A percentile compares a stretch with the other conserved stretches of the same genome.
These are phyloP conservation scores for Scyliorhinus canicula DNA, from an alignment of 2,797 vertebrate species.

Conservation along the genomic window DNA sequence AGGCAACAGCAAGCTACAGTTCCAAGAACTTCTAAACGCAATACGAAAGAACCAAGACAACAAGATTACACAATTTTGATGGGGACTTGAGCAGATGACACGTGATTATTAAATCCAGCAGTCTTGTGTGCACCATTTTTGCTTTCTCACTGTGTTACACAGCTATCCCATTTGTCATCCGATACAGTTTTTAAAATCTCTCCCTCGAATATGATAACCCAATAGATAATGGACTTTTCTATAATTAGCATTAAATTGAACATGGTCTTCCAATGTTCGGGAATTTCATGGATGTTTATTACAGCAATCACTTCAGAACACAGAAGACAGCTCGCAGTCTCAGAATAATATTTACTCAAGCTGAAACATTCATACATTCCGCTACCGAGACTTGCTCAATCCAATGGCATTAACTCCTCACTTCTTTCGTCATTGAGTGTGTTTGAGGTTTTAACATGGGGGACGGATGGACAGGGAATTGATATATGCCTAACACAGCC, in stretches of 20 bases:
- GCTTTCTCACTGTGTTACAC: background rate
- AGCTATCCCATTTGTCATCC: background rate
- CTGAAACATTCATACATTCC: background rate
- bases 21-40: background rate
- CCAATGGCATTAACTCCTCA: background rate
- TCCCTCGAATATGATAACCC: background rate
- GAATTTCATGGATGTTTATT: background rate
- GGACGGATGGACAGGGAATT: background rate
- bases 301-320: background rate
- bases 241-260: background rate
- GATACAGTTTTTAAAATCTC: background rate
- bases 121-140: background rate
- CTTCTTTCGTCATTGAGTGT: background rate
- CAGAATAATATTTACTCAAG: no score
- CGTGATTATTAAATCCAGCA: background rate
- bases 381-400: background rate
- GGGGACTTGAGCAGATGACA: background rate
- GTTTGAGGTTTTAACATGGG: no score
- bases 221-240: background rate
- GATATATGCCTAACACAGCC: background rate
- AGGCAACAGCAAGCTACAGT: background rate
- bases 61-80: background rate
- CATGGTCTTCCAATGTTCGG: background rate
- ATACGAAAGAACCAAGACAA: background rate
- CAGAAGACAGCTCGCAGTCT: background rate